A percentile compares a stretch with the other conserved stretches of the same genome.
phyloP scores from a whole-genome alignment of 2,797 vertebrate species.

The Aldrovandia affinis region DNA sequence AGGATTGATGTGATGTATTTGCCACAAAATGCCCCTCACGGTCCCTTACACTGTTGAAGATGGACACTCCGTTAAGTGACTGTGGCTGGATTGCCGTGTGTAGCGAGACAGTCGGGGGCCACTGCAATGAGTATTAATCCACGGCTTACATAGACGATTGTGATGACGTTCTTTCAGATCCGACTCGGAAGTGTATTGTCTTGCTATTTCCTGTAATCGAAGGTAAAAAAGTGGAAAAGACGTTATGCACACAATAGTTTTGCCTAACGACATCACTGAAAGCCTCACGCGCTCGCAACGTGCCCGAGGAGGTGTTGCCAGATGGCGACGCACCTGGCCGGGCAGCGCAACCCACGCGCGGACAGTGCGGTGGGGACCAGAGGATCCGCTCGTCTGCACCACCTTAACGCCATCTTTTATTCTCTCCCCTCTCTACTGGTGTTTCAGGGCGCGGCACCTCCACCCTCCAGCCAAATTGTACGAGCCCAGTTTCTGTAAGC shows the following conservation, averaged over 20 bases:
- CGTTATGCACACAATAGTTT: background rate
- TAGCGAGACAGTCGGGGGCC: background rate
- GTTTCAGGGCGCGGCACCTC: constrained; percentile 80
- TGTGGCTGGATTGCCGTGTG: background rate
- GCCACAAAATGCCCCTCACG: background rate
- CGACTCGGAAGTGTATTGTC: background rate
- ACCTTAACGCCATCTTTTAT: constrained; percentile 51
- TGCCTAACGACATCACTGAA: background rate
- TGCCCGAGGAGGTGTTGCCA: background rate
- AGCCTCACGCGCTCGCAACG: background rate
- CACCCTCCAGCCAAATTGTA: constrained; percentile 92
- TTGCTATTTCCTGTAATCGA: background rate
- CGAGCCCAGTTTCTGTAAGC: constrained; percentile 86
- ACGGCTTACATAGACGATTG: background rate
- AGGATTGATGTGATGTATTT: background rate
- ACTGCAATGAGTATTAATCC: background rate
- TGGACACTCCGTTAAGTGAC: background rate
- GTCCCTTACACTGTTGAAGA: background rate
- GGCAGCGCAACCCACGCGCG: too few relatives aligned
- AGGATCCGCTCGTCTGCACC: background rate
- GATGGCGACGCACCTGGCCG: background rate
- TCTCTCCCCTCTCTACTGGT: constrained; percentile 60
- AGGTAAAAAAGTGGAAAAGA: background rate
- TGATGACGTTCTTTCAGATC: background rate
- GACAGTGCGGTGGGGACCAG: background rate